Base-by-base conservation (phyloP, 1,140 invertebrate genomes). In the Drosophila pandora region DNA sequence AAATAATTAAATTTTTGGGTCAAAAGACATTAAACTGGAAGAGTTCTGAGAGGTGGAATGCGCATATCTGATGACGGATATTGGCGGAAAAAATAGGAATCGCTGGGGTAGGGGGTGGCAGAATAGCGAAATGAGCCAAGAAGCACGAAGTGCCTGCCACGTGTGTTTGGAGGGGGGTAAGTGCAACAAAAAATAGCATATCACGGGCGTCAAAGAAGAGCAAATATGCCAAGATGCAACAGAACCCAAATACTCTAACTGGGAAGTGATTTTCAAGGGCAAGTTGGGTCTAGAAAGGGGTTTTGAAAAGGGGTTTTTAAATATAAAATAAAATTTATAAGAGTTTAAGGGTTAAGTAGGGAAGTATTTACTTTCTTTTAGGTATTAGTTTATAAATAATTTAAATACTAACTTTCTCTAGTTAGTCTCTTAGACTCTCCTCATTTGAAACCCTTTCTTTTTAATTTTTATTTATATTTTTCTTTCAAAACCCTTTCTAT, bases 131-230 rank as follows among this genome's bases (percentile, higher is more conserved):
- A 59, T 52, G 17, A 32, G 39, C 10, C 22, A 49, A 25, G 17
- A 32, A 34, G 41, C 55, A 57, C 55, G 39, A 30, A 57, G 39
- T 17, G 23, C 8, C 1, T n/a, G 34, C 8, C 53, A 56, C 22
- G 37, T 43, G 54, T 30, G 39, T 28, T 43, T 25, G 0, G 2
- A 10, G 13, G 5, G 25, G 25, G 25, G 25, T 4, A 25, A 25
- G 25, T 25, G 17, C 17, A 17, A 17, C 1, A 41, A 39, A 56
- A 30, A 10, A 30, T 1, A 25, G 22, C 41, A 25, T 10, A 30
- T 56, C 39, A 25, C 34, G 2, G 6, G 22, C n/a, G 23, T 13
- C 21, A 21, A 2, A 25, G 22, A 4, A 41, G 8, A 41, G 17
- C 41, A 39, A 43, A 43, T n/a, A 28, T 6, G 21, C 3, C 1